Percentiles rank a stretch among this genome's conserved stretches.
These are phyloP conservation scores for Euspilapteryx auroguttella DNA, from an alignment of 2,888 invertebrate species.

Conservation along the genomic window DNA sequence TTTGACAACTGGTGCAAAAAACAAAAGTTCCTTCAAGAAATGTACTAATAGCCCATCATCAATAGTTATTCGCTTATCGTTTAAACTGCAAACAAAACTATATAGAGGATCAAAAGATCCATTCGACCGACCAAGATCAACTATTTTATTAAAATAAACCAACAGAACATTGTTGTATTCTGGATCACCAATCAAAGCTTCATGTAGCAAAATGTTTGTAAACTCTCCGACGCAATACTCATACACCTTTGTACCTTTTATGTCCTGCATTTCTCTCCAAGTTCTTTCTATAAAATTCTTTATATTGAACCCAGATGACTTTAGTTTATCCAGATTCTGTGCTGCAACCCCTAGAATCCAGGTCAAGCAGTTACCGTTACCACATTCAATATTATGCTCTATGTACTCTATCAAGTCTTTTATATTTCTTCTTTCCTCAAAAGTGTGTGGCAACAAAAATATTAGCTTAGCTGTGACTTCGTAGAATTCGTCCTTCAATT, in stretches of 20 bases:
- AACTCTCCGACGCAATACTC: conserved; percentile 36
- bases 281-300: conserved; percentile 24
- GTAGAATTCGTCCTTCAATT: conserved; percentile 27
- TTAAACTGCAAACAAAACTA: conserved; percentile 23
- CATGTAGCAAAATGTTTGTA: conserved; percentile 27
- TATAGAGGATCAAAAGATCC: conserved; percentile 29
- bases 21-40: conserved; percentile 39
- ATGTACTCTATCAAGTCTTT: conserved; percentile 19
- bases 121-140: conserved; percentile 32
- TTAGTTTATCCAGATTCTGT: too few species aligned
- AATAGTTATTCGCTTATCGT: conserved; percentile 12
- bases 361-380: conserved; percentile 45
- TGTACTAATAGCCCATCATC: conserved; percentile 25
- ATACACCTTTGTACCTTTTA: conserved; percentile 46
- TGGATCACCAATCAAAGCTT: conserved; percentile 17
- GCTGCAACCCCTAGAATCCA: too few species aligned
- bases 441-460: conserved; percentile 13
- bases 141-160: conserved; percentile 27
- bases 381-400: conserved; percentile 34
- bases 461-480: conserved; percentile 33
- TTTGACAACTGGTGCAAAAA: conserved; percentile 46
- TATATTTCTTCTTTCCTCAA: conserved; percentile 9
- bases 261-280: conserved; percentile 45
- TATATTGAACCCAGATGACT: too few species aligned
- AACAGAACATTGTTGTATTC: conserved; percentile 24